Conservation (phyloP, 30 jellyfish, hydroid and myxozoan genomes). For the Clytia hemisphaerica region DNA sequence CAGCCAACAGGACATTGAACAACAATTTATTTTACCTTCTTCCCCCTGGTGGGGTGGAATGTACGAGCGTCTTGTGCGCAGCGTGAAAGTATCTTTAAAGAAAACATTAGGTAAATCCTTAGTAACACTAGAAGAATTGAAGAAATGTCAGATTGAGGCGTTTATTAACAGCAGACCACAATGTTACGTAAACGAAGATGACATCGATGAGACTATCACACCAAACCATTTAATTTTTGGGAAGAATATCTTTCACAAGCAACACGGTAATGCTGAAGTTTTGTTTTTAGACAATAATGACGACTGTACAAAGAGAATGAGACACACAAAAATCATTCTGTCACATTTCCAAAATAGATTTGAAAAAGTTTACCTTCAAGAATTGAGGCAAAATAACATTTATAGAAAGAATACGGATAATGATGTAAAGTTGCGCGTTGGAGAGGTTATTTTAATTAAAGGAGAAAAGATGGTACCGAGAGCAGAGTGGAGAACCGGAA, state of each 20-base stretch:
- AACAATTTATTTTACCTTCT: slow-evolving; percentile 33
- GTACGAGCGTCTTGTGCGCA: slow-evolving; percentile 24
- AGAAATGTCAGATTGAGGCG: slow-evolving; percentile 26
- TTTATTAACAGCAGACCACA: slow-evolving; percentile 24
- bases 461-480: slow-evolving; percentile 4
- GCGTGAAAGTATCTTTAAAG: background rate
- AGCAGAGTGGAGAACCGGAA: slow-evolving; percentile 13
- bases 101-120: slow-evolving; percentile 4
- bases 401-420: background rate
- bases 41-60: slow-evolving; percentile 45
- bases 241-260: too few relatives aligned
- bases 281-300: too few relatives aligned
- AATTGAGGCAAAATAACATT: background rate
- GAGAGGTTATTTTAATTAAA: slow-evolving; percentile 9
- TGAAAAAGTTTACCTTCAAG: background rate
- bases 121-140: slow-evolving; percentile 16
- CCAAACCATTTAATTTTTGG: slow-evolving; percentile 15
- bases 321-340: background rate
- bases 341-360: background rate
- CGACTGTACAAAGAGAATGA: background rate
- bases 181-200: slow-evolving; percentile 21
- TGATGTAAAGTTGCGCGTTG: background rate
- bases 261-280: too few relatives aligned
- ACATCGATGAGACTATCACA: slow-evolving; percentile 11
- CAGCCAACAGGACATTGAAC: background rate